A percentile compares a stretch with the other conserved stretches of the same genome.
These are phyloP conservation scores for Listronotus bonariensis DNA, from an alignment of 1,140 invertebrate species.

Conservation along the genomic window DNA sequence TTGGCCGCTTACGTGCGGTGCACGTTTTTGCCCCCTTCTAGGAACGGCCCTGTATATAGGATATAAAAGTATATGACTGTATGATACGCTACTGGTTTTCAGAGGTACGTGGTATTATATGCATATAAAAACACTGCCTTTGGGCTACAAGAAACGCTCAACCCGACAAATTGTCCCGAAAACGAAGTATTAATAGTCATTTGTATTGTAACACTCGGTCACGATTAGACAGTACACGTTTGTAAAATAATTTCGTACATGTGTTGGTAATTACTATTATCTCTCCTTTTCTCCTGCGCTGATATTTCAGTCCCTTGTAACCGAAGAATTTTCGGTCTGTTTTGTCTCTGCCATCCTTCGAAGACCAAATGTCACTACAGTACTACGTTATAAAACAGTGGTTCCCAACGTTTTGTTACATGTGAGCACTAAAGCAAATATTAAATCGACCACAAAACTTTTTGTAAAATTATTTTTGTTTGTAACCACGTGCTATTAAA, in stretches of 20 bases:
- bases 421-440: no score
- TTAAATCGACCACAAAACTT: no score
- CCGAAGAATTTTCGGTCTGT: neutral
- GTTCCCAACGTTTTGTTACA: no score
- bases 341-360: no score
- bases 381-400: no score
- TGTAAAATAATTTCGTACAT: constrained; percentile 8
- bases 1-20: no score
- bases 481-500: no score
- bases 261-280: constrained; percentile 1
- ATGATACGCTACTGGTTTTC: neutral
- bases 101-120: neutral
- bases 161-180: constrained; percentile 9
- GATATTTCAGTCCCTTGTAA: neutral
- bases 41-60: no score
- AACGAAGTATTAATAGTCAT: constrained; percentile 21
- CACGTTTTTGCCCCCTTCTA: no score
- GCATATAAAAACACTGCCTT: constrained; percentile 2
- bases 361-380: no score
- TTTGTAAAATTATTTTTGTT: no score
- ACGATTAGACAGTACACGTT: constrained; percentile 11
- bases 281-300: neutral
- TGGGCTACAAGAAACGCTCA: constrained; percentile 8
- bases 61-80: neutral
- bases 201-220: constrained; percentile 15